Conservation (phyloP, 2,888 invertebrate genomes). For the Girardia tigrina region DNA sequence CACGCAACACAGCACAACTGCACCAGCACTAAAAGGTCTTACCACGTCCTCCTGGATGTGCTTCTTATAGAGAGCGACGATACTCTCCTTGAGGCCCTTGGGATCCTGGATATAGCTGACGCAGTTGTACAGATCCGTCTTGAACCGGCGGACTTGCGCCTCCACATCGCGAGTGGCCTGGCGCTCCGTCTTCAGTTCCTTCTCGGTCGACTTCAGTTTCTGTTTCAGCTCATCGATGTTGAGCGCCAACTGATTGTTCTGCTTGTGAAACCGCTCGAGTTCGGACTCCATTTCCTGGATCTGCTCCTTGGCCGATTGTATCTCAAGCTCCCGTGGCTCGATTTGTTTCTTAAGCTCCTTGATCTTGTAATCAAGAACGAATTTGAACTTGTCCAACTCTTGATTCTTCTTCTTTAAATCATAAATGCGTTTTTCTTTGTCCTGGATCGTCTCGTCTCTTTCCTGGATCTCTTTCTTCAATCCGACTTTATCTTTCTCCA, state of each 20-base stretch:
- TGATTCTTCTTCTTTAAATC: slow-evolving; percentile 67
- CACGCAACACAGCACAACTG: too few species aligned
- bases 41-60: slow-evolving; percentile 51
- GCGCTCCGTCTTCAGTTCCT: slow-evolving; percentile 60
- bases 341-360: slow-evolving; percentile 71
- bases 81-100: slow-evolving; percentile 54
- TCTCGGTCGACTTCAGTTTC: slow-evolving; percentile 62
- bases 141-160: slow-evolving; percentile 59
- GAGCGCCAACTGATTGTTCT: slow-evolving; percentile 60
- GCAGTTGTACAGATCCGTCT: slow-evolving; percentile 67
- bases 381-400: slow-evolving; percentile 77
- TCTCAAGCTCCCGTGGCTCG: slow-evolving; percentile 70
- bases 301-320: slow-evolving; percentile 67
- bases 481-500: slow-evolving; percentile 66
- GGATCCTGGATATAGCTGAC: slow-evolving; percentile 67
- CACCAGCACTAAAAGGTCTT: too few species aligned
- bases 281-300: slow-evolving; percentile 67
- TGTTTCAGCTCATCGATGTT: slow-evolving; percentile 65
- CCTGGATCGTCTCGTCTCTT: slow-evolving; percentile 67
- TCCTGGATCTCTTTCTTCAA: slow-evolving; percentile 71
- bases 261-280: slow-evolving; percentile 64
- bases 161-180: slow-evolving; percentile 50
- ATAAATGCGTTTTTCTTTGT: slow-evolving; percentile 67
- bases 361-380: slow-evolving; percentile 75
- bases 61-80: slow-evolving; percentile 52